Evolutionary conservation across 2,113 vertebrate species (phyloP), one percentile per base, ranked within the genome.

Genomic region (Syrrhaptes paradoxus): DNA sequence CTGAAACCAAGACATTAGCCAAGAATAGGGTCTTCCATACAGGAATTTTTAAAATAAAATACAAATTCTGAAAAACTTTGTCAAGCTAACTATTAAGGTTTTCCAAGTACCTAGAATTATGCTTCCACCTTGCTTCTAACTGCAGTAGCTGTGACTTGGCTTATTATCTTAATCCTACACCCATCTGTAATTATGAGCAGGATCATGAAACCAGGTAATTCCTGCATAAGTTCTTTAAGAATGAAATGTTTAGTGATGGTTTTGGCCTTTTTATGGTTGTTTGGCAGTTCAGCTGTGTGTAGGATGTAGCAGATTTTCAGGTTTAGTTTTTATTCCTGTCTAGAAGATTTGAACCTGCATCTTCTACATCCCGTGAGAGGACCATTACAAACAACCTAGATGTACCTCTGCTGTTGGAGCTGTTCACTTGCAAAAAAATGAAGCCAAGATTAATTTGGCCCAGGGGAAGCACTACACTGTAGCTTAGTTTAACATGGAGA

Each of bases 391-490:
- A 80, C 49, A 92, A 79, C 66, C 19, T 87, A 11, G 38, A 7
- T 12, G 17, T 48, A 92, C 20, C 51, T 84, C 65, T 80, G 55
- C 58, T 89, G 57, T 74, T 63, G 68, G 31, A 59, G 17, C 21
- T 49, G 28, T 54, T 80, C 36, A 19, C 83, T 80, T 77, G 57
- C 51, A 66, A 62, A 89, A 89, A 75, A 89, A 70, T 29, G 46
- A 91, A 95, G 32, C 18, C 24, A 45, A 46, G 51, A 94, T 92
- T 84, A 94, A 95, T 77, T 96, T 46, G 72, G 46, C 87, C 32
- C 84, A n/a, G 12, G 80, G 83, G 87, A 96, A 73, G 38, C 24
- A 55, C 31, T 86, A 63, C 7, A 31, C 14, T 43, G 13, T 8
- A 67, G 36, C 34, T 77, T 73, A 17, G 10, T 18, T 92, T 92